Evolutionary conservation across 1,140 invertebrate genomes (phyloP).

Genomic region (Cylas formicarius): DNA sequence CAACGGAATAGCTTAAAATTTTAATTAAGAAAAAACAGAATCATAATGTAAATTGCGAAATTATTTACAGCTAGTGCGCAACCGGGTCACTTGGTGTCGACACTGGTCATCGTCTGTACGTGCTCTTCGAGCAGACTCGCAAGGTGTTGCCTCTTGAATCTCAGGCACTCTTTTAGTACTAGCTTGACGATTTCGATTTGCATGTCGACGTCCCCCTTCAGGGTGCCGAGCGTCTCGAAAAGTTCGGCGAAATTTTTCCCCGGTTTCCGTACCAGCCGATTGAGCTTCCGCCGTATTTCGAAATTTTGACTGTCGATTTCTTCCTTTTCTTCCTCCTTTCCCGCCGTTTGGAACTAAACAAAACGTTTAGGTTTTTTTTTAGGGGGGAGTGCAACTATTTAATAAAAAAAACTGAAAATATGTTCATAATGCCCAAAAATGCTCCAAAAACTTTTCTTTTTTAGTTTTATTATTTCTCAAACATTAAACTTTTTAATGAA

Average conservation of each 20-base stretch:
- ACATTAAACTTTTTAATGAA: too few species aligned
- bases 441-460: too few species aligned
- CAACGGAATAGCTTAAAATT: too few species aligned
- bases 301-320: constrained; percentile 43
- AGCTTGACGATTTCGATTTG: constrained; percentile 63
- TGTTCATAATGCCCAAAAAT: too few species aligned
- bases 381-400: too few species aligned
- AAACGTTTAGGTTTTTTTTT: too few species aligned
- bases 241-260: constrained; percentile 60
- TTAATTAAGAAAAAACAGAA: too few species aligned
- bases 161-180: constrained; percentile 67
- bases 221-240: constrained; percentile 59
- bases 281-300: constrained; percentile 47
- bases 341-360: constrained; percentile 8
- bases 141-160: constrained; percentile 73
- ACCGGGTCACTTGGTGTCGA: constrained; percentile 19
- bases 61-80: too few species aligned
- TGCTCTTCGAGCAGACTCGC: constrained; percentile 44
- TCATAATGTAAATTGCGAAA: too few species aligned
- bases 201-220: constrained; percentile 65
- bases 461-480: too few species aligned
- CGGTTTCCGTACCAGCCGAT: constrained; percentile 47
- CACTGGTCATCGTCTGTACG: constrained; percentile 24
- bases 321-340: constrained; percentile 29
- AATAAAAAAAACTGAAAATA: too few species aligned